Conservation (phyloP, 2,797 vertebrate species). For the Threskiornis aethiopicus region DNA sequence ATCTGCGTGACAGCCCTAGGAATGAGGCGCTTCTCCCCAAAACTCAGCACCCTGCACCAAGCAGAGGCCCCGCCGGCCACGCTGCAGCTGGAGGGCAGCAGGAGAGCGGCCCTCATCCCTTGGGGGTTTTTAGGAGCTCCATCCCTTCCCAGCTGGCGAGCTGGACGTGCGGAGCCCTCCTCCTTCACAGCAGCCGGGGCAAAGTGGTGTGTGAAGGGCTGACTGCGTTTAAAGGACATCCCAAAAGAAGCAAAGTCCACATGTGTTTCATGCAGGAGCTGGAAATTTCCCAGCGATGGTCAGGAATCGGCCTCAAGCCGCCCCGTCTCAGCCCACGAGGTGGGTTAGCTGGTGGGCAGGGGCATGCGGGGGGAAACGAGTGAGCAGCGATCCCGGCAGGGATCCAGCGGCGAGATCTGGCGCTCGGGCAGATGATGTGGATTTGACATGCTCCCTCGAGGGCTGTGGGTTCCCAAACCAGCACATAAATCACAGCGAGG, state of each 20-base stretch:
- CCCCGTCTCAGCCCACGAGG: not conserved
- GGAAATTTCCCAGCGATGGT: not conserved
- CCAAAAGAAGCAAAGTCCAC: not conserved
- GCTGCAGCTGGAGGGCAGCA: not conserved
- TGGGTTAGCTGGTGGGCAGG: not conserved
- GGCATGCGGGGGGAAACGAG: not conserved
- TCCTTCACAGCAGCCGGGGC: fast-evolving
- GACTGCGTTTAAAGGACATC: fast-evolving
- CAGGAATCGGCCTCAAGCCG: not conserved
- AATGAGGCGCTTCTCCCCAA: not conserved
- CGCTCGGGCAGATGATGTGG: not conserved
- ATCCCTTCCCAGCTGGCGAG: not conserved
- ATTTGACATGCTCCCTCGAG: not conserved
- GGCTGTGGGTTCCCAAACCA: not conserved
- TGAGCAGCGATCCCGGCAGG: not conserved
- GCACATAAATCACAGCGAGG: not conserved
- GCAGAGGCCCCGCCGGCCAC: not conserved
- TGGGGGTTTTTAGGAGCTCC: not conserved
- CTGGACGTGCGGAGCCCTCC: not conserved
- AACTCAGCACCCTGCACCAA: not conserved
- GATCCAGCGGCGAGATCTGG: not conserved
- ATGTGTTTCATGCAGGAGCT: not conserved
- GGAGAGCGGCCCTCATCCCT: not conserved
- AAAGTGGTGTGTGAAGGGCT: not conserved
- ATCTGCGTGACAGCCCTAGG: not conserved